These are phyloP conservation scores for Diorhabda elongata DNA, from an alignment of 1,140 invertebrate species.

Conservation along the genomic window DNA sequence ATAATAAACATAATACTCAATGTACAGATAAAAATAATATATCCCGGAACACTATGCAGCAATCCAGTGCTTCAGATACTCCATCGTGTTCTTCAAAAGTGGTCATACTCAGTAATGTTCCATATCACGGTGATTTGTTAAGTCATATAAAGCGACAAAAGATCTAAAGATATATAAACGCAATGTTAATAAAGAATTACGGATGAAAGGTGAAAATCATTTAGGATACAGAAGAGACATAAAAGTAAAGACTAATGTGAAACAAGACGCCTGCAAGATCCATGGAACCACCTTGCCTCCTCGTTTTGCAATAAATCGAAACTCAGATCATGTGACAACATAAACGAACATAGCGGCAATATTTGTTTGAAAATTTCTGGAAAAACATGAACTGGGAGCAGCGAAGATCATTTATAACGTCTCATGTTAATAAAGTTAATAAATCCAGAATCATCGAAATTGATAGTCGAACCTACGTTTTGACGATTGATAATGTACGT, in stretches of 20 bases:
- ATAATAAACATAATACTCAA: not conserved
- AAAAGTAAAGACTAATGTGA: slow-evolving; percentile 7
- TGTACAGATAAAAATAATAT: slow-evolving; percentile 8
- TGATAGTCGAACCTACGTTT: slow-evolving; percentile 6
- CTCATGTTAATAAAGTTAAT: slow-evolving; percentile 3
- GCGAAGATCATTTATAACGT: slow-evolving; percentile 17
- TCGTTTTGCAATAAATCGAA: slow-evolving; percentile 17
- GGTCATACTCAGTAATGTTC: slow-evolving; percentile 9
- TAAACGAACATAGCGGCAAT: slow-evolving; percentile 11
- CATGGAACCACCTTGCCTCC: slow-evolving; percentile 10
- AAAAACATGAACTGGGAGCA: slow-evolving; percentile 17
- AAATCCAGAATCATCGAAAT: slow-evolving; percentile 8
- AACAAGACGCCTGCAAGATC: slow-evolving; percentile 9
- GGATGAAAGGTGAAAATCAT: slow-evolving; percentile 9
- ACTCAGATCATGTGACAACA: slow-evolving; percentile 15
- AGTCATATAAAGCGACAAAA: slow-evolving; percentile 4
- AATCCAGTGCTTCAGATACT: slow-evolving; percentile 1
- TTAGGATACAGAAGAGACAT: slow-evolving; percentile 12
- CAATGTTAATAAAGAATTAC: slow-evolving; percentile 13
- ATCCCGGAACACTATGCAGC: slow-evolving; percentile 5
- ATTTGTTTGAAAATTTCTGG: slow-evolving; percentile 15
- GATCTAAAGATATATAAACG: slow-evolving; percentile 11
- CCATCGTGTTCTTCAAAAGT: slow-evolving; percentile 6
- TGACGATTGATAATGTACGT: slow-evolving; percentile 11
- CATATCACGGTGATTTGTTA: slow-evolving; percentile 7